Percentiles rank a stretch among this genome's conserved stretches.
Evolutionary conservation across 2,797 vertebrate genomes (phyloP).

Genomic region (Leptoclinus maculatus): DNA sequence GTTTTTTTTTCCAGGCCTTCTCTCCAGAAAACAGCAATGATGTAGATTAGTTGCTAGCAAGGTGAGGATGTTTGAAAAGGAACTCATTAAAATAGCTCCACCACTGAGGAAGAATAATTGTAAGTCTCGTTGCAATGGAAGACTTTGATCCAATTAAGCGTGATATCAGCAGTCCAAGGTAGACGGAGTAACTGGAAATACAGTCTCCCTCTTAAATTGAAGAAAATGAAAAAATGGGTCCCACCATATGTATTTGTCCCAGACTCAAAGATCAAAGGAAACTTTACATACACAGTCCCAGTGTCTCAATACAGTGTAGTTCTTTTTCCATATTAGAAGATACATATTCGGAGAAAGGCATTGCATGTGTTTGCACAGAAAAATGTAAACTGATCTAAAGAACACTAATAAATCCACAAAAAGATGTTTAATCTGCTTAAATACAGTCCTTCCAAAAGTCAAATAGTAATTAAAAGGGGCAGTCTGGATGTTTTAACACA

Average conservation of each 20-base stretch:
- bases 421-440: neutral
- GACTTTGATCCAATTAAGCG: slow-evolving; percentile 76
- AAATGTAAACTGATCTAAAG: neutral
- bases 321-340: slow-evolving; percentile 28
- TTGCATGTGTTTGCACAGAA: slow-evolving; percentile 1
- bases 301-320: slow-evolving; percentile 24
- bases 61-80: slow-evolving; percentile 51
- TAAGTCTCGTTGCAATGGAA: slow-evolving; percentile 53
- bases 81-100: slow-evolving; percentile 70
- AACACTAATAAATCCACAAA: slow-evolving; percentile 16
- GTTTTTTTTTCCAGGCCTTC: neutral
- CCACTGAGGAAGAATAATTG: slow-evolving; percentile 57
- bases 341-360: slow-evolving; percentile 20
- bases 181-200: slow-evolving; percentile 58
- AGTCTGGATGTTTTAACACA: neutral
- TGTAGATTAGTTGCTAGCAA: slow-evolving; percentile 54
- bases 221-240: slow-evolving; percentile 66
- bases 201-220: slow-evolving; percentile 47
- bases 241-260: slow-evolving; percentile 60
- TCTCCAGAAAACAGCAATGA: slow-evolving; percentile 38
- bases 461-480: neutral
- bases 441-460: neutral
- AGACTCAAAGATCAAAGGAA: slow-evolving; percentile 59
- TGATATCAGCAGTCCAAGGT: slow-evolving; percentile 59
- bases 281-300: slow-evolving; percentile 35